Percentiles rank a stretch among this genome's conserved stretches.
These are phyloP conservation scores for Odontamblyopus lacepedii DNA, from an alignment of 2,797 vertebrate genomes.

Conservation along the genomic window DNA sequence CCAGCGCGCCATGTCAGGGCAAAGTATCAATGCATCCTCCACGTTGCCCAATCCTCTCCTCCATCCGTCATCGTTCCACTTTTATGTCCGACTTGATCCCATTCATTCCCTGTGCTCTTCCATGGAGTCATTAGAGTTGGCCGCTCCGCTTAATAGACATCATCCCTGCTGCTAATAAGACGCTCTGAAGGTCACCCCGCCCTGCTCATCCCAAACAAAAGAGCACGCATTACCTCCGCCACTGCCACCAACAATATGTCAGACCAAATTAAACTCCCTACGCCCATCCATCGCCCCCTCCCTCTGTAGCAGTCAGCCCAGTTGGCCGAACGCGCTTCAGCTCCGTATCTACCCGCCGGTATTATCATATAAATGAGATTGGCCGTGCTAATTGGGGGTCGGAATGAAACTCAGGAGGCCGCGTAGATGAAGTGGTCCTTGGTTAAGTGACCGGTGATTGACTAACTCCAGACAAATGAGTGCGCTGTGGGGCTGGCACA, in stretches of 20 bases:
- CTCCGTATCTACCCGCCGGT: slow-evolving; percentile 60
- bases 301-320: slow-evolving; percentile 49
- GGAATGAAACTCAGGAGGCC: slow-evolving; percentile 64
- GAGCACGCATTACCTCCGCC: slow-evolving; percentile 43
- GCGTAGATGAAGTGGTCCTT: slow-evolving; percentile 44
- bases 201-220: slow-evolving; percentile 42
- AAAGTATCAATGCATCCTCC: not conserved
- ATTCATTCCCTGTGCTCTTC: not conserved
- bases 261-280: slow-evolving; percentile 55
- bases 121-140: not conserved
- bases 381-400: slow-evolving; percentile 72
- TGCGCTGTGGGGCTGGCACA: not conserved
- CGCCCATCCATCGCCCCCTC: slow-evolving; percentile 32
- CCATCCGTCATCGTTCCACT: not conserved
- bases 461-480: slow-evolving; percentile 4
- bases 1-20: no score
- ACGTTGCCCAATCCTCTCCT: not conserved
- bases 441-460: slow-evolving; percentile 29
- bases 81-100: not conserved
- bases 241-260: slow-evolving; percentile 55
- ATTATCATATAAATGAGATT: slow-evolving; percentile 85
- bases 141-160: slow-evolving; percentile 21
- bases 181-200: slow-evolving; percentile 48
- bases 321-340: slow-evolving; percentile 28
- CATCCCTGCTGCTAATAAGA: slow-evolving; percentile 40